Percentiles rank a stretch among this genome's conserved stretches.
phyloP scores from a whole-genome alignment of 2,888 invertebrate genomes.

The Erebia ligea region DNA sequence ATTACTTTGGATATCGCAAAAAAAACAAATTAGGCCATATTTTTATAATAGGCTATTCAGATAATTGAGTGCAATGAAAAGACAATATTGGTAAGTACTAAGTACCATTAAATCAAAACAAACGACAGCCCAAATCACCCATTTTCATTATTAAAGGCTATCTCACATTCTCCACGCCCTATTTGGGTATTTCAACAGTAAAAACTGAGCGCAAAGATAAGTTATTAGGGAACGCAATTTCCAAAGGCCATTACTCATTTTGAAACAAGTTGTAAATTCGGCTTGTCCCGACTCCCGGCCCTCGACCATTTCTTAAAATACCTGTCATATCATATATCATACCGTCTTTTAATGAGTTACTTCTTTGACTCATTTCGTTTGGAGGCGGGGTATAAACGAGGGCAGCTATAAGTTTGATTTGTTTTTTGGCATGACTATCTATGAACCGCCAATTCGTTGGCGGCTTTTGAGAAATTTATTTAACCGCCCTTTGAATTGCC shows the following conservation, averaged over 20 bases:
- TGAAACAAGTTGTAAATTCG: background rate
- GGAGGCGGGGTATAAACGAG: too few species aligned
- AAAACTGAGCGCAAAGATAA: conserved; percentile 1
- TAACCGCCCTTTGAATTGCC: too few species aligned
- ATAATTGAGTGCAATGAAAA: background rate
- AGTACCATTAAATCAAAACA: background rate
- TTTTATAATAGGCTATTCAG: background rate
- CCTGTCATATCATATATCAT: conserved; percentile 9
- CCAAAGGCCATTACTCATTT: background rate
- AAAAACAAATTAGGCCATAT: background rate
- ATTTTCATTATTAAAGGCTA: background rate
- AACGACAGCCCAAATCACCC: background rate
- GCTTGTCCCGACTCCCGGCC: background rate
- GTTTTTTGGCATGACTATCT: too few species aligned
- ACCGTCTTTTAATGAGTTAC: background rate
- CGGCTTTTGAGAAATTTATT: too few species aligned
- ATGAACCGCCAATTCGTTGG: too few species aligned
- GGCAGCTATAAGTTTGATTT: too few species aligned
- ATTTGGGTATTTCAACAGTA: background rate
- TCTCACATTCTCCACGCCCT: background rate
- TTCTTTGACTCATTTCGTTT: background rate
- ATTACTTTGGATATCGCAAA: too few species aligned
- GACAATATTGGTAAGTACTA: background rate
- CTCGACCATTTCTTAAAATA: background rate
- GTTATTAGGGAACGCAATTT: conserved; percentile 8